Evolutionary conservation across 2,888 invertebrate genomes (phyloP).

Genomic region (Lithophane leautieri): DNA sequence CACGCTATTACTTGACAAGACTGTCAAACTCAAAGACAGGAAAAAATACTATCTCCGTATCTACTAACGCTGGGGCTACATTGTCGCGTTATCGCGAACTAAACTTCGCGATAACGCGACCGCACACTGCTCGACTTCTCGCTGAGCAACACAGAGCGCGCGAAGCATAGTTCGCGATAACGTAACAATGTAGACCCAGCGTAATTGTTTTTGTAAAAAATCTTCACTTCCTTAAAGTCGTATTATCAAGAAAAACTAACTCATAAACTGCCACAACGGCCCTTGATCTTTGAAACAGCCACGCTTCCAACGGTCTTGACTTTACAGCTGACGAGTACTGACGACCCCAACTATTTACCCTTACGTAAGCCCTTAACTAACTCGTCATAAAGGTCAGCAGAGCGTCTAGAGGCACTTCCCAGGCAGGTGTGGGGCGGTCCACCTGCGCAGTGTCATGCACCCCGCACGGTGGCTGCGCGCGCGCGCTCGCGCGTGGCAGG

Average conservation of each 20-base stretch:
- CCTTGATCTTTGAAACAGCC: slow-evolving; percentile 9
- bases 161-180: too few species aligned
- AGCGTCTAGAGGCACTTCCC: slow-evolving; percentile 64
- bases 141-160: too few species aligned
- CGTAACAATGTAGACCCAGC: too few species aligned
- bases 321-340: slow-evolving; percentile 27
- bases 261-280: background rate
- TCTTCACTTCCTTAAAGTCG: background rate
- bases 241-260: background rate
- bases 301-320: slow-evolving; percentile 31
- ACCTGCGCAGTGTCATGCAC: slow-evolving; percentile 80
- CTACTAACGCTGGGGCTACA: too few species aligned
- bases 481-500: slow-evolving; percentile 77
- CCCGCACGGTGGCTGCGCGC: slow-evolving; percentile 83
- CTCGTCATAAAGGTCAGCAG: slow-evolving; percentile 72
- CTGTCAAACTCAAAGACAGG: background rate
- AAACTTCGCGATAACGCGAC: too few species aligned
- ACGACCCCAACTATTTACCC: slow-evolving; percentile 48
- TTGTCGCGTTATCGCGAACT: too few species aligned
- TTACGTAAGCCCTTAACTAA: slow-evolving; percentile 59
- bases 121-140: too few species aligned
- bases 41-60: background rate
- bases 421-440: slow-evolving; percentile 70
- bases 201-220: background rate
- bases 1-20: background rate